Percentiles rank a stretch among this genome's conserved stretches.
Evolutionary conservation across 2,113 vertebrate genomes (phyloP).

Genomic region (Paracanthobrama guichenoti): DNA sequence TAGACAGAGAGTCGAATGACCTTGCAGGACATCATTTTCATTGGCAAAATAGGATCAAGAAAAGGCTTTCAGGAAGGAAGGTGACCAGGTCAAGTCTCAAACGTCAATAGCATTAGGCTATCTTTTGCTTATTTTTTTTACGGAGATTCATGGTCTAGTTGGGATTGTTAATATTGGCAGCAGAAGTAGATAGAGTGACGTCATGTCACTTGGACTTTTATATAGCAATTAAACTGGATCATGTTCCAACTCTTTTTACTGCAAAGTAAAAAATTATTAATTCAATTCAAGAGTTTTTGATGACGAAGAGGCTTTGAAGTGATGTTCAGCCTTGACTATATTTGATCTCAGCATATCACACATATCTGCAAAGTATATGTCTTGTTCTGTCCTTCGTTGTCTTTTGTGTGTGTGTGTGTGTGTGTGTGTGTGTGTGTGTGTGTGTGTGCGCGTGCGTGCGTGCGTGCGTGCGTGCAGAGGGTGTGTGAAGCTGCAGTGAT

Average conservation of each 20-base stretch:
- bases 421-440: too few relatives aligned
- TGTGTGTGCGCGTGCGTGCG: too few relatives aligned
- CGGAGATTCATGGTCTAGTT: not conserved
- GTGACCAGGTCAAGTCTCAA: conserved; percentile 2
- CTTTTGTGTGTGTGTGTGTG: not conserved
- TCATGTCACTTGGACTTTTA: not conserved
- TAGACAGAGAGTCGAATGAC: not conserved
- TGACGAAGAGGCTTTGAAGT: not conserved
- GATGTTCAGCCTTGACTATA: not conserved
- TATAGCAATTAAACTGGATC: not conserved
- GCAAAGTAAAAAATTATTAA: not conserved
- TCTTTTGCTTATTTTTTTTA: not conserved
- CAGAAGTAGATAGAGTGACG: not conserved
- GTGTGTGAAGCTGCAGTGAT: conserved; percentile 24
- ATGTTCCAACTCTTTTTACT: not conserved
- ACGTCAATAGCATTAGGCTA: not conserved
- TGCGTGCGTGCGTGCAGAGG: conserved; percentile 8
- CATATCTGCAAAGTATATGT: not conserved
- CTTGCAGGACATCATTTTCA: not conserved
- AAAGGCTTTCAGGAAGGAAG: not conserved
- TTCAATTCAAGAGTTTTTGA: conserved; percentile 8
- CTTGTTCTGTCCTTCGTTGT: conserved; percentile 13
- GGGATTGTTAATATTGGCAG: not conserved
- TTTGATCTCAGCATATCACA: not conserved
- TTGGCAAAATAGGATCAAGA: not conserved